Evolutionary conservation across 1,140 invertebrate genomes (phyloP).

Genomic region (Stegodyphus mimosarum): DNA sequence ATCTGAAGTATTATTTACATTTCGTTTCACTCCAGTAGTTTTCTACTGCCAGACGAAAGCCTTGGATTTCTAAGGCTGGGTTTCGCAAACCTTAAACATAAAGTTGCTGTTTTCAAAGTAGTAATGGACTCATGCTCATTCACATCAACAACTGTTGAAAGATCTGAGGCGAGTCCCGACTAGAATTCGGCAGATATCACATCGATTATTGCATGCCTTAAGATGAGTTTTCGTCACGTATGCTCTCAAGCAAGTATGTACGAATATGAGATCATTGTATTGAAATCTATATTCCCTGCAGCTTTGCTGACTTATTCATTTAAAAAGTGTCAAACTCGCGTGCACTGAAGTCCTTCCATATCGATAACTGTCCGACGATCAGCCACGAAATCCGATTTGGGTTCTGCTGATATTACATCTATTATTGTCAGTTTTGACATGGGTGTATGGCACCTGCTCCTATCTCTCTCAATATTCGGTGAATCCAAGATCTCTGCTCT

Average conservation of each 20-base stretch:
- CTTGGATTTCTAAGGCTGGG: too few species aligned
- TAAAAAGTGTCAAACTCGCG: slow-evolving; percentile 16
- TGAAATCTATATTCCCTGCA: neutral
- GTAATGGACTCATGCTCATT: neutral
- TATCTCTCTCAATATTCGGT: neutral
- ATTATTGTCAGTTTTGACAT: slow-evolving; percentile 13
- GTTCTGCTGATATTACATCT: slow-evolving; percentile 50
- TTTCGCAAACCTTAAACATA: too few species aligned
- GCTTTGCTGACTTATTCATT: neutral
- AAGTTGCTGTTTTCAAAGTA: too few species aligned
- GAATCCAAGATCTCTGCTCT: neutral
- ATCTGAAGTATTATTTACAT: too few species aligned
- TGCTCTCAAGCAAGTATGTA: neutral
- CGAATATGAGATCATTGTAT: neutral
- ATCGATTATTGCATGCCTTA: neutral
- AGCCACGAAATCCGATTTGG: neutral
- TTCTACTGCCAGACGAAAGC: too few species aligned
- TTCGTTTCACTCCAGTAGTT: too few species aligned
- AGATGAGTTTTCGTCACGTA: neutral
- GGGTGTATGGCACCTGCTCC: neutral
- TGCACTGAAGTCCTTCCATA: slow-evolving; percentile 52
- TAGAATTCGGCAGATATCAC: neutral
- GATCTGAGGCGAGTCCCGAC: neutral
- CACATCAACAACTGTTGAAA: neutral
- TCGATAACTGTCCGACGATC: slow-evolving; percentile 29